phyloP scores from a whole-genome alignment of 2,888 invertebrate genomes.

The Matsumyia berberina region DNA sequence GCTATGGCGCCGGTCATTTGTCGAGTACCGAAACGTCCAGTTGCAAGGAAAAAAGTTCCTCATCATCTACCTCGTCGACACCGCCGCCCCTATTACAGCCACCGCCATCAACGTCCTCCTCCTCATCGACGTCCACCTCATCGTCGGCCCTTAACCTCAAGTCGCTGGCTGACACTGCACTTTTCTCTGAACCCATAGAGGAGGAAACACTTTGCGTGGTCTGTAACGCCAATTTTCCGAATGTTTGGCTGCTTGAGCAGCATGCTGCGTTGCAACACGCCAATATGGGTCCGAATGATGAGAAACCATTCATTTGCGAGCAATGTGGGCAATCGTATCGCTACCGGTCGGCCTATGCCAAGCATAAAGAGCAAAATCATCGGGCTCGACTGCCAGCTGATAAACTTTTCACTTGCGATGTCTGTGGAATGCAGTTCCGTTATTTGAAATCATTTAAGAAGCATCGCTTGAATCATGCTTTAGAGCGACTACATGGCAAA shows the following conservation, averaged over 20 bases:
- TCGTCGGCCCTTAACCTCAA: slow-evolving; percentile 77
- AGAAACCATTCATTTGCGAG: slow-evolving; percentile 95
- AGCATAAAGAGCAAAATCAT: slow-evolving; percentile 95
- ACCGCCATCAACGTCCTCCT: slow-evolving; percentile 82
- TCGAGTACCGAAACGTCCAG: slow-evolving; percentile 82
- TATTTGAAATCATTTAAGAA: slow-evolving; percentile 96
- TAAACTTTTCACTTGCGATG: slow-evolving; percentile 95
- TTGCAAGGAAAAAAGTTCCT: slow-evolving; percentile 84
- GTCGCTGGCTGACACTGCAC: slow-evolving; percentile 79
- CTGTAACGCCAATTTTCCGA: slow-evolving; percentile 94
- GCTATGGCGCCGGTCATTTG: slow-evolving; percentile 77
- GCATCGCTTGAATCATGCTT: slow-evolving; percentile 93
- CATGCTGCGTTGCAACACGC: slow-evolving; percentile 94
- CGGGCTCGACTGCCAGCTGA: slow-evolving; percentile 94
- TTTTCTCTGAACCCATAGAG: slow-evolving; percentile 83
- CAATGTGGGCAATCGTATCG: slow-evolving; percentile 96
- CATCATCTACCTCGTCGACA: slow-evolving; percentile 84
- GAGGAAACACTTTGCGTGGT: slow-evolving; percentile 89
- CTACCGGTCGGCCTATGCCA: slow-evolving; percentile 93
- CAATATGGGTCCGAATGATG: slow-evolving; percentile 87
- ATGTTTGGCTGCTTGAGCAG: slow-evolving; percentile 93
- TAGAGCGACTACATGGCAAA: slow-evolving; percentile 92
- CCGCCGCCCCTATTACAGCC: slow-evolving; percentile 80
- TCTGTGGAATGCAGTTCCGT: slow-evolving; percentile 96
- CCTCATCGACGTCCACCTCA: slow-evolving; percentile 84